Conservation (phyloP, 2,113 vertebrate genomes). For the Labeo rohita region DNA sequence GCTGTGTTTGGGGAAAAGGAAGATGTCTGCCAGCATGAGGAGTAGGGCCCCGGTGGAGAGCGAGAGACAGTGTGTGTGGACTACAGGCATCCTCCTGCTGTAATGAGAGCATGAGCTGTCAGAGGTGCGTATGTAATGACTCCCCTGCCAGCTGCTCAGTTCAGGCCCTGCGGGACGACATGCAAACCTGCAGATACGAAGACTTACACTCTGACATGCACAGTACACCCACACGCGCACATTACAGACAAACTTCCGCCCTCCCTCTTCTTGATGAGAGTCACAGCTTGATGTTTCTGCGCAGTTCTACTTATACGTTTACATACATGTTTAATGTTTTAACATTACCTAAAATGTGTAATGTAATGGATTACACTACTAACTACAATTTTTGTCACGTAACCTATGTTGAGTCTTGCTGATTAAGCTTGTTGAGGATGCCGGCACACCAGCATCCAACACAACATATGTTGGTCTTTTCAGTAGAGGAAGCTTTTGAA, state of each 20-base stretch:
- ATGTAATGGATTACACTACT: neutral
- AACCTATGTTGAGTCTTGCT: neutral
- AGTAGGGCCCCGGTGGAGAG: neutral
- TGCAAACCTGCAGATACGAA: slow-evolving; percentile 51
- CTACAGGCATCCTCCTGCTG: slow-evolving; percentile 65
- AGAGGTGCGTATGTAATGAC: slow-evolving; percentile 74
- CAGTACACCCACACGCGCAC: slow-evolving; percentile 35
- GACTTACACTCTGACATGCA: slow-evolving; percentile 37
- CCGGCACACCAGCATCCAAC: neutral
- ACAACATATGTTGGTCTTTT: neutral
- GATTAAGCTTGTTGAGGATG: neutral
- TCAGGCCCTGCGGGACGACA: slow-evolving; percentile 72
- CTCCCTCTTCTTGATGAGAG: slow-evolving; percentile 38
- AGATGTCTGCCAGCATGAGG: slow-evolving; percentile 32
- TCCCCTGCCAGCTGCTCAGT: slow-evolving; percentile 74
- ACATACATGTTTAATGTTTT: neutral
- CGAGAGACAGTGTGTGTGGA: slow-evolving; percentile 16
- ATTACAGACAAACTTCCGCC: slow-evolving; percentile 42
- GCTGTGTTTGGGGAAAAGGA: slow-evolving; percentile 34
- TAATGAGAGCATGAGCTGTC: slow-evolving; percentile 80
- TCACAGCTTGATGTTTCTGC: neutral
- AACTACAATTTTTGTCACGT: neutral
- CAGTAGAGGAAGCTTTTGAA: neutral
- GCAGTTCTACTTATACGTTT: neutral
- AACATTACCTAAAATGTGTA: neutral